Evolutionary conservation across 2,797 vertebrate species (phyloP).

Genomic region (Gambelia wislizenii): DNA sequence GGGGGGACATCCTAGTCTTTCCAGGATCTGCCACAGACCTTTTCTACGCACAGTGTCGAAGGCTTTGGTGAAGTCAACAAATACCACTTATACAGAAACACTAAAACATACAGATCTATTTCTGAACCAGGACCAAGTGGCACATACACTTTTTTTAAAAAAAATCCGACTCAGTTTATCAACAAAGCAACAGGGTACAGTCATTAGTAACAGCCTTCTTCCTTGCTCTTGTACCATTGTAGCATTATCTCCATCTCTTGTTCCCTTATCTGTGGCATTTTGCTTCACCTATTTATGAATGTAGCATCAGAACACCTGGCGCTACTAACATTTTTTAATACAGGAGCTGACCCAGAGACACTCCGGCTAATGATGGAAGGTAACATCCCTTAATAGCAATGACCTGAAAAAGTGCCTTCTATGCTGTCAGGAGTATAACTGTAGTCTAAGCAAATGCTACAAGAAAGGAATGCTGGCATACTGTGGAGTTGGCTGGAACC

Average conservation of each 20-base stretch:
- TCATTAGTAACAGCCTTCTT: background rate
- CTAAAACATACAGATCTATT: background rate
- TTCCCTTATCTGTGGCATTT: conserved; percentile 1
- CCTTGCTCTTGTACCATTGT: conserved; percentile 20
- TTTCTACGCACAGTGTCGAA: no score
- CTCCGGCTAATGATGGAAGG: conserved; percentile 45
- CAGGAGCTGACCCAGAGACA: conserved; percentile 36
- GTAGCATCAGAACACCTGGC: conserved; percentile 28
- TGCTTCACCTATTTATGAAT: conserved; percentile 37
- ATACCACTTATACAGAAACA: background rate
- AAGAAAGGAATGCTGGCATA: background rate
- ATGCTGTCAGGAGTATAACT: background rate
- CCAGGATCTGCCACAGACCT: no score
- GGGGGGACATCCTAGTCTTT: no score
- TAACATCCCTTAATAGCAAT: conserved; percentile 50
- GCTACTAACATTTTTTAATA: conserved; percentile 18
- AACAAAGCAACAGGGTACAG: background rate
- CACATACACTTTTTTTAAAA: background rate
- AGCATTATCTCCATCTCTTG: background rate
- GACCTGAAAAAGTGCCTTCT: conserved; percentile 40
- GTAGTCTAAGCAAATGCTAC: background rate
- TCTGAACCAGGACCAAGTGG: background rate
- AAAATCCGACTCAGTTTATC: conserved; percentile 19
- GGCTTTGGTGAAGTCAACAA: no score
- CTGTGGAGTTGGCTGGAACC: background rate